phyloP scores from a whole-genome alignment of 1,140 invertebrate genomes.

The Rhysida immarginata region DNA sequence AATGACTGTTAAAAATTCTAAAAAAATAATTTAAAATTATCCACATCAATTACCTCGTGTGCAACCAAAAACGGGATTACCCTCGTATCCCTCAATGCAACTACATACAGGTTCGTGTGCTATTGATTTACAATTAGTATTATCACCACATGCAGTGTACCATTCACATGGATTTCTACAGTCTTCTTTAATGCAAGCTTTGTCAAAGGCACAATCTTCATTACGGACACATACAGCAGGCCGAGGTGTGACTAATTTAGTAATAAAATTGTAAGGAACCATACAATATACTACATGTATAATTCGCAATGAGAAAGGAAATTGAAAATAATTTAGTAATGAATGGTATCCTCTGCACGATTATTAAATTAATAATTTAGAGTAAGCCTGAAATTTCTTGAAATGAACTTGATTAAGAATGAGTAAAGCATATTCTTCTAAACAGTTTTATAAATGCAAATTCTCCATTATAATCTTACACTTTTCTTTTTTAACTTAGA shows the following conservation, averaged over 20 bases:
- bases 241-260: neutral
- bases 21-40: conserved; percentile 6
- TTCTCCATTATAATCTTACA: too few relatives aligned
- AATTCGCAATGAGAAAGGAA: too few relatives aligned
- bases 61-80: conserved; percentile 17
- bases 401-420: too few relatives aligned
- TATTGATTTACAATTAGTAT: conserved; percentile 21
- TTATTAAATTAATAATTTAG: too few relatives aligned
- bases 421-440: too few relatives aligned
- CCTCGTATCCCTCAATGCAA: conserved; percentile 20
- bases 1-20: neutral
- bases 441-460: too few relatives aligned
- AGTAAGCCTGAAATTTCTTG: too few relatives aligned
- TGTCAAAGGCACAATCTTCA: conserved; percentile 67
- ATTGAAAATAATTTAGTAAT: too few relatives aligned
- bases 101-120: conserved; percentile 20
- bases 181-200: conserved; percentile 59
- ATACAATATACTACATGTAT: too few relatives aligned
- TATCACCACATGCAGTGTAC: conserved; percentile 21
- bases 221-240: conserved; percentile 45
- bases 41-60: conserved; percentile 18
- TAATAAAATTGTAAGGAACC: too few relatives aligned
- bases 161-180: conserved; percentile 70
- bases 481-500: too few relatives aligned
- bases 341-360: too few relatives aligned